Base-by-base conservation (phyloP, 2,113 vertebrate species). In the Onychorhynchus coronatus region DNA sequence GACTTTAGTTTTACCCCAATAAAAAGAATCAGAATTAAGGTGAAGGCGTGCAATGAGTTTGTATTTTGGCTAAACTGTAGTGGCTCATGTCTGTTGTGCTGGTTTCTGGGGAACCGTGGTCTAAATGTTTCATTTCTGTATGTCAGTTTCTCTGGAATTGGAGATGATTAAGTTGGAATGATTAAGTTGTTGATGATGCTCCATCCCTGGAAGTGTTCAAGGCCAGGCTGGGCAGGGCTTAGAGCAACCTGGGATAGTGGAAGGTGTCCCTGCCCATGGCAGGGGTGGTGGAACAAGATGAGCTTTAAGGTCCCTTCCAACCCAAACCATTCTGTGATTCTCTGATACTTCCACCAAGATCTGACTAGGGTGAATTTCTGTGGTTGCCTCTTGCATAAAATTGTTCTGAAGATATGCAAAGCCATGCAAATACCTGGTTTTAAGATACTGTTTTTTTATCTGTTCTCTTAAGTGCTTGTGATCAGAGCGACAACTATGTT, bases 401-500 rank as follows among this genome's bases (percentile, higher is more conserved):
- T 23, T n/a, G 4, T 59, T 77, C 44, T 27, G 62, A 59, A 77
- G 10, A 39, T 59, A 12, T 3, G 7, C 50, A 80, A 72, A 93
- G 14, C 65, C 28, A 1, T 37, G 24, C 59, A 91, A 68, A 41
- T 41, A 42, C 7, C 41, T 75, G 12, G 1, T 58, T 77, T 55
- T 68, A 28, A 90, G 18, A 59, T n/a, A 14, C 12, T 89, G 4
- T 0, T 88, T 85, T 85, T 81, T 41, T 16, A 18, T 72, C 58
- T 93, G 6, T 74, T 92, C 49, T 80, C 63, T 93, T 87, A 96
- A 99, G 99, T 50, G 75, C 98, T 85, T 99, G 99, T 97, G 98
- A 99, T 93, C 99, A 99, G 97, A 99, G 98, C 96, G 95, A 84
- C 56, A 99, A 99, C 95, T 95, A 96, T 1, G 98, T 99, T 59